A percentile compares a stretch with the other conserved stretches of the same genome.
phyloP scores from a whole-genome alignment of 2,888 invertebrate genomes.

The Hirtodrosophila cameraria region DNA sequence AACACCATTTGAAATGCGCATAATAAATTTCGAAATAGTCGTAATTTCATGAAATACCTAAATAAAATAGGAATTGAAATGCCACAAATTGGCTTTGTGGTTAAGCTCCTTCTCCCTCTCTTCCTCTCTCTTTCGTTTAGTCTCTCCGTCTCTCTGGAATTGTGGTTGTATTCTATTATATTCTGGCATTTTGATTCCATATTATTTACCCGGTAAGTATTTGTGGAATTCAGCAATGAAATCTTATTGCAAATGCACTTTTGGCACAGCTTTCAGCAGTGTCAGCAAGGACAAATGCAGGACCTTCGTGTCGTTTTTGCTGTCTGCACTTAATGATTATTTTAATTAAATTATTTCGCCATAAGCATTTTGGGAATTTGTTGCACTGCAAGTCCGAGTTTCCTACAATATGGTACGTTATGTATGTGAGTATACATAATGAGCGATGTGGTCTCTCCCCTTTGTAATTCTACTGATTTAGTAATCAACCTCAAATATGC shows the following conservation, averaged over 20 bases:
- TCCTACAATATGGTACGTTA: too few relatives aligned
- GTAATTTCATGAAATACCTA: background rate
- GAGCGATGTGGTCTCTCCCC: too few relatives aligned
- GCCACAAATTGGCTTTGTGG: too few relatives aligned
- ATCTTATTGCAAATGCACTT: background rate
- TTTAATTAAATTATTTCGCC: conserved; percentile 59
- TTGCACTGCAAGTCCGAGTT: too few relatives aligned
- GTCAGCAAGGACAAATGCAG: background rate
- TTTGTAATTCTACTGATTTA: too few relatives aligned
- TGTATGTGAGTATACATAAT: too few relatives aligned
- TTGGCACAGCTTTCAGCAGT: too few relatives aligned
- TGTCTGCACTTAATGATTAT: conserved; percentile 48
- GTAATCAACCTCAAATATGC: background rate
- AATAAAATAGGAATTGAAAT: background rate
- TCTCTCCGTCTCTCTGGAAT: too few relatives aligned
- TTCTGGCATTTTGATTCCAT: background rate
- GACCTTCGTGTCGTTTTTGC: conserved; percentile 1
- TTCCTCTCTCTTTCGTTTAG: too few relatives aligned
- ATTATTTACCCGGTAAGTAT: background rate
- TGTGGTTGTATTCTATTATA: background rate
- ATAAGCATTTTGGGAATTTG: conserved; percentile 20
- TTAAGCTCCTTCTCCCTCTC: too few relatives aligned
- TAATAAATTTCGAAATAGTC: conserved; percentile 1
- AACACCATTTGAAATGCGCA: background rate
- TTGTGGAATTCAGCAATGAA: background rate